Percentiles rank a stretch among this genome's conserved stretches.
Evolutionary conservation across 2,888 invertebrate genomes (phyloP).

Genomic region (Lumbricus terrestris): DNA sequence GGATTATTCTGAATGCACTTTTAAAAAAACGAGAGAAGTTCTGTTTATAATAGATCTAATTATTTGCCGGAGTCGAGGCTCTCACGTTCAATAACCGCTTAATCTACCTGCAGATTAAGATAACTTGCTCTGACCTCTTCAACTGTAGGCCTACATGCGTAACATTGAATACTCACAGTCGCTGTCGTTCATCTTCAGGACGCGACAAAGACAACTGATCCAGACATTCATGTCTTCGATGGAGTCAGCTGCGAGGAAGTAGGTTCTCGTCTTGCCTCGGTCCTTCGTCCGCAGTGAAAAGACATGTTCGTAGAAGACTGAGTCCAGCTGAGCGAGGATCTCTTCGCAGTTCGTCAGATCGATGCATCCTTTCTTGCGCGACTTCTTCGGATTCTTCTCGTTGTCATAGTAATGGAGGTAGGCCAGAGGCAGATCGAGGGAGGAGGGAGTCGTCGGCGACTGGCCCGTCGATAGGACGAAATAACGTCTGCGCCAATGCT

Average conservation of each 20-base stretch:
- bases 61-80: no score
- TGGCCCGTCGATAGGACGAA: conserved; percentile 73
- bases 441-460: conserved; percentile 15
- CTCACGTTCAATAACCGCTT: no score
- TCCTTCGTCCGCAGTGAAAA: conserved; percentile 54
- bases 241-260: conserved; percentile 87
- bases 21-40: no score
- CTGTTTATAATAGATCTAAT: no score
- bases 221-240: conserved; percentile 90
- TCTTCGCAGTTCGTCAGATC: conserved; percentile 95
- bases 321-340: conserved; percentile 64
- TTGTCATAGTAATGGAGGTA: conserved; percentile 91
- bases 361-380: conserved; percentile 59
- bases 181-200: conserved; percentile 64
- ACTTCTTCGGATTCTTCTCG: conserved; percentile 48
- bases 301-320: conserved; percentile 49
- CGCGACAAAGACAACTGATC: conserved; percentile 90
- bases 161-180: not conserved
- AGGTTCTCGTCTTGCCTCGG: conserved; percentile 71
- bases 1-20: no score
- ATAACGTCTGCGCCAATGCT: conserved; percentile 95
- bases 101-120: no score
- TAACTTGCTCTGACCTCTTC: not conserved
- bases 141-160: no score
- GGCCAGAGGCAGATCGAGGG: conserved; percentile 73